These are phyloP conservation scores for Physocephala rufipes DNA, from an alignment of 2,888 invertebrate species.

Conservation along the genomic window DNA sequence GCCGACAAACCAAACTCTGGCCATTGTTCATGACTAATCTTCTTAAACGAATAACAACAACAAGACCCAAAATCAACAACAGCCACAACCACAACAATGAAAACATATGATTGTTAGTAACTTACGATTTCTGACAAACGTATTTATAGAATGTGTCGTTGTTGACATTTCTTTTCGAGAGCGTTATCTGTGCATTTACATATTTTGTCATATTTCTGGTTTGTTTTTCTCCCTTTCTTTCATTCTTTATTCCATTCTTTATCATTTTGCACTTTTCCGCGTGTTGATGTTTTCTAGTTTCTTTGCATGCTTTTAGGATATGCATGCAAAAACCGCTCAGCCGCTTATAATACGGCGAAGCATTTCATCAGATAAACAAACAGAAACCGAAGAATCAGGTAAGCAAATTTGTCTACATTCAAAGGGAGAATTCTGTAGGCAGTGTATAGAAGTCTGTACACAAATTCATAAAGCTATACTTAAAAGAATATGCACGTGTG, in stretches of 20 bases:
- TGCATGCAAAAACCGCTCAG: neutral
- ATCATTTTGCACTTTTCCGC: neutral
- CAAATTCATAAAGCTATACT: too few species aligned
- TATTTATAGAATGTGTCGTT: too few species aligned
- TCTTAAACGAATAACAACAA: too few species aligned
- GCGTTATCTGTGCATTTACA: neutral
- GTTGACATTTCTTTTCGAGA: too few species aligned
- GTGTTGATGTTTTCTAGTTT: neutral
- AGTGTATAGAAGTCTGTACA: too few species aligned
- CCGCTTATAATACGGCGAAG: neutral
- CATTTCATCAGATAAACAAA: neutral
- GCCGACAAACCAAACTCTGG: neutral
- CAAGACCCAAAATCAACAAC: neutral
- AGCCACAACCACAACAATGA: neutral
- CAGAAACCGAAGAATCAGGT: neutral
- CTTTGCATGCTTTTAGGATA: conserved; percentile 9
- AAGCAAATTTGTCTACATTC: neutral
- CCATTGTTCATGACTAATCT: neutral
- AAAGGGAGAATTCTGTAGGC: too few species aligned
- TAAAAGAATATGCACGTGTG: neutral
- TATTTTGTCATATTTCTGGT: neutral
- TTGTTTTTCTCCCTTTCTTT: neutral
- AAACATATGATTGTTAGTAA: too few species aligned
- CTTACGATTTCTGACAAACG: too few species aligned
- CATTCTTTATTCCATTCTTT: neutral